Evolutionary conservation across 2,797 vertebrate genomes (phyloP), one percentile per base, ranked within the genome.

Genomic region (Serranus cabrilla): DNA sequence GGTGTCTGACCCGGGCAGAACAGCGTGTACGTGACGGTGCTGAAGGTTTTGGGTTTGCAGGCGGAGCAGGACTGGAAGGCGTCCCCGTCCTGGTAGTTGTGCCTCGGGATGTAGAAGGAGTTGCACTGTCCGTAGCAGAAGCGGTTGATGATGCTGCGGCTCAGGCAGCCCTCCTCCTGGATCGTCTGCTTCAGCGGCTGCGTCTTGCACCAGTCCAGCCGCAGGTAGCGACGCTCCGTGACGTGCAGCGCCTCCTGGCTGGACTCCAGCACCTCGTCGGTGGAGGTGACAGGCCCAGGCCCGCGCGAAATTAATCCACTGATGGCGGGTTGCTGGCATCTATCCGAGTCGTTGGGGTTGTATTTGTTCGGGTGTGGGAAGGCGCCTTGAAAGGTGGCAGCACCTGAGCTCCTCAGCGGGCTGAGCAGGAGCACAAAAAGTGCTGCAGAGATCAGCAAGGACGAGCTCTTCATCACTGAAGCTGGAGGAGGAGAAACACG

Each of bases 111-210:
- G 91, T 97, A 98, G 90, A 99, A 99, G 25, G 98, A 99, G 93
- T 99, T 99, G 93, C 98, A 99, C 92, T 99, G 98, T 70, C 98
- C 98, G 0, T 99, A 99, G 91, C 98, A 99, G 85, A 99, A 99
- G 49, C 96, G 95, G 91, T 99, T 99, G 82, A 98, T 96, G 85
- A 99, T 96, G 88, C 95, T 96, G 63, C 97, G 97, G 80, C 96
- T 97, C 82, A 95, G 93, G 92, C 98, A 99, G 77, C 98, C 97
- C 56, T 98, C 97, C 83, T 99, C 97, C 0, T 94, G 94, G 87
- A 99, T 96, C 60, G 95, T 98, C 93, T 98, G 97, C 93, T 98
- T 98, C 13, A 99, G 95, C 23, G 97, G 97, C 82, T 99, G 97
- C 2, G 97, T 99, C 91, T 99, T 99, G 81, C 98, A 99, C 98